These are phyloP conservation scores for Megaceryle maxima DNA, from an alignment of 2,113 vertebrate species.

Conservation along the genomic window DNA sequence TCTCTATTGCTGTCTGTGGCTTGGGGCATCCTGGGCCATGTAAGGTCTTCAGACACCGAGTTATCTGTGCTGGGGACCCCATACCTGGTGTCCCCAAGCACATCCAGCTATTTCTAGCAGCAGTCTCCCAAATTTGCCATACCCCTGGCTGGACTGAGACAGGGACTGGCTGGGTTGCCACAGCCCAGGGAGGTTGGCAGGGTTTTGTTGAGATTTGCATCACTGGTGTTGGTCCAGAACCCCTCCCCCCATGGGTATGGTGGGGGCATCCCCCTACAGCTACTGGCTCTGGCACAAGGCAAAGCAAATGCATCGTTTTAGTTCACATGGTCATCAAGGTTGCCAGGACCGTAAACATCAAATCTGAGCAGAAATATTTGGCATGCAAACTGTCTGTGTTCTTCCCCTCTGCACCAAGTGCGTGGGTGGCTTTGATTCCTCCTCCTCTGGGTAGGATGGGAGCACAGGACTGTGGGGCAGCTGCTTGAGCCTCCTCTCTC, in stretches of 20 bases:
- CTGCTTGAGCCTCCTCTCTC: neutral
- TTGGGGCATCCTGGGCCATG: neutral
- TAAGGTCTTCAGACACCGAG: neutral
- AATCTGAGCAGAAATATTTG: conserved; percentile 31
- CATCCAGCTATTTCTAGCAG: neutral
- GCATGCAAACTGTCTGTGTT: neutral
- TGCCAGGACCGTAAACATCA: conserved; percentile 17
- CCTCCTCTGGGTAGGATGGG: neutral
- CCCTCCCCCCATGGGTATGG: fast-evolving
- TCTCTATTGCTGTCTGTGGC: neutral
- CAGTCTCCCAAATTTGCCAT: neutral
- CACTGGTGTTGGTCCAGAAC: neutral
- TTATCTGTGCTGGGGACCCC: neutral
- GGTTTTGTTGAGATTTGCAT: neutral
- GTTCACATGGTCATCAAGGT: neutral
- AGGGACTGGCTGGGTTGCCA: neutral
- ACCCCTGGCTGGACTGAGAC: neutral
- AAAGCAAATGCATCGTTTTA: neutral
- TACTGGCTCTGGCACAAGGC: neutral
- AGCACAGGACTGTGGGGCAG: neutral
- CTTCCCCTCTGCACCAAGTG: neutral
- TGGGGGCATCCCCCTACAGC: fast-evolving
- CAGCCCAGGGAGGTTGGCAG: fast-evolving
- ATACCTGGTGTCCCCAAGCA: neutral
- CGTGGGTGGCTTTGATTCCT: conserved; percentile 33